Evolutionary conservation across 1,140 invertebrate species (phyloP), one percentile per base, ranked within the genome.

Genomic region (Solenopsis fugax): DNA sequence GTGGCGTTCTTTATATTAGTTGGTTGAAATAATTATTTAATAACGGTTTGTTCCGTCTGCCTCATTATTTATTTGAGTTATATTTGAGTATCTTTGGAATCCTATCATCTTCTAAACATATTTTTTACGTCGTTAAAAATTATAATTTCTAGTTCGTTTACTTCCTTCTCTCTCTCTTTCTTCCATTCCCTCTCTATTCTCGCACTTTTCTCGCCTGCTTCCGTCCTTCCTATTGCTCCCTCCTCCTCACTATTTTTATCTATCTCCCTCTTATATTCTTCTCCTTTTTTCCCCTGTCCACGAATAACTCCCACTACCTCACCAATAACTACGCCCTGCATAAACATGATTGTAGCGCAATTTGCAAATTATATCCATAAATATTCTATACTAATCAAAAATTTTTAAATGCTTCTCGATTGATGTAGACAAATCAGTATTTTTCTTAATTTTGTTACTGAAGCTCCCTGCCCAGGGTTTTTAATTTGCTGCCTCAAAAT

Each of bases 301-400:
- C 45, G 18, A 64, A 65, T 78, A 78, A 52, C 24, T 78, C 45
- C 29, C 45, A 67, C 60, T 78, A 48, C 24, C 16, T 12, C 41
- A 69, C n/a, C 12, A 29, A 78, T 67, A 78, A 52, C 29, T 65
- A 29, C 58, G 45, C 29, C 29, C 45, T 58, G 60, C 45, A 67
- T 67, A 52, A 78, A 24, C 18, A n/a, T 37, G 29, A 52, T 67
- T 67, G n/a, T 24, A 78, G 45, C n/a, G 18, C 29, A 78, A 64
- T 50, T 78, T 64, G 29, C 45, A 34, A 78, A 67, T 67, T 18
- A 78, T 41, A 58, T 24, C 7, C 60, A 37, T 18, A 37, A 5
- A 73, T 21, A 58, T 6, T 73, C 48, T 50, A 4, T 75, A 3
- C 37, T 29, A 64, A 50, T 1, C 3, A 56, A 21, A n/a, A 58